Evolutionary conservation across 2,113 vertebrate species (phyloP), one percentile per base, ranked within the genome.

Genomic region (Callionymus lyra): DNA sequence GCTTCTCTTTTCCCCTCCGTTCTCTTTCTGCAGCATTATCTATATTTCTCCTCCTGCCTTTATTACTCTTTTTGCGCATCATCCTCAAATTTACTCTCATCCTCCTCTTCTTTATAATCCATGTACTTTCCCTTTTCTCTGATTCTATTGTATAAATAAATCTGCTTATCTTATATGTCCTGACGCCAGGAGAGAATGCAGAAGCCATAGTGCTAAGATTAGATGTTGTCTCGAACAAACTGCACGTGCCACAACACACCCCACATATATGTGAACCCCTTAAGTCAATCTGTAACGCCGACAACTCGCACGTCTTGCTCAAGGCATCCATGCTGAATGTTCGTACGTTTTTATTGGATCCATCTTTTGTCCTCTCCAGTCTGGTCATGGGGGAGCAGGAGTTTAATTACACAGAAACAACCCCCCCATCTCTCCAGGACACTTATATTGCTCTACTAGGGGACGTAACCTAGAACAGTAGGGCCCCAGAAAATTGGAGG

Each of bases 151-250:
- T 16, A n/a, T 36, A 45, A 31, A 43, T 15, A 16, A 47, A 64
- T 44, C 57, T 57, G 40, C 40, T 62, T 65, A 63, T 65, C 64
- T 41, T 35, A 12, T 27, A 27, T 27, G 21, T 27, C 21, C 21
- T 27, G 4, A 5, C 8, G 21, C 21, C 21, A 31, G n/a, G n/a
- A n/a, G n/a, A n/a, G n/a, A n/a, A n/a, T n/a, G n/a, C n/a, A n/a
- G 27, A 38, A 21, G 15, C 58, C 40, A 18, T n/a, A 41, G 9
- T 32, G 12, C 6, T n/a, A 38, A 6, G 48, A 53, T 56, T 34
- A 41, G 11, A 47, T 63, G 15, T 9, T 36, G 10, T 1, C 12
- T 12, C 40, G 42, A 34, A 27, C 21, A 27, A 32, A 43, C 16
- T 13, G 1, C 6, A 39, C 34, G n/a, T 11, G 12, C 9, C 33